Percentiles rank a stretch among this genome's conserved stretches.
These are phyloP conservation scores for Brenthis daphne DNA, from an alignment of 2,888 invertebrate species.

Conservation along the genomic window DNA sequence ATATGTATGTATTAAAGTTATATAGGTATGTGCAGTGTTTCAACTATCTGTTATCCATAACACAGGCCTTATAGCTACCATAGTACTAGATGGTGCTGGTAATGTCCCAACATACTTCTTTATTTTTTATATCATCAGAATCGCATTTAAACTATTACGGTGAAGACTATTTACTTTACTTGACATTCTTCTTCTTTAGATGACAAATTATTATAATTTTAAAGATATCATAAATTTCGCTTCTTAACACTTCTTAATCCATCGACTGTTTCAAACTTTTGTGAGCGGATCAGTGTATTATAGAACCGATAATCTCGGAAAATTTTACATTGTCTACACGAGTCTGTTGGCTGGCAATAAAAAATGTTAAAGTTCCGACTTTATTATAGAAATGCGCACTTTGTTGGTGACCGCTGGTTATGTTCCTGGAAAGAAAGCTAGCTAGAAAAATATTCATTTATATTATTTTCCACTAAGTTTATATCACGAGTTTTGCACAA, in stretches of 20 bases:
- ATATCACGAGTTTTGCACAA: too few relatives aligned
- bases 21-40: too few relatives aligned
- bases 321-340: slow-evolving; percentile 20
- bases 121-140: too few relatives aligned
- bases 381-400: background rate
- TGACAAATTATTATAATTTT: slow-evolving; percentile 6
- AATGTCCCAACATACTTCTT: too few relatives aligned
- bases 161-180: background rate
- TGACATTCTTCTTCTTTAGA: background rate
- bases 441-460: too few relatives aligned
- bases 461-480: too few relatives aligned
- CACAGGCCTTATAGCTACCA: too few relatives aligned
- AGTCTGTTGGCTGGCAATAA: slow-evolving; percentile 3
- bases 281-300: slow-evolving; percentile 22
- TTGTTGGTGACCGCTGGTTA: background rate
- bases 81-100: too few relatives aligned
- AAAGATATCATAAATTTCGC: background rate
- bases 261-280: slow-evolving; percentile 8
- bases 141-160: background rate
- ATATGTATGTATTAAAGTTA: too few relatives aligned
- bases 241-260: slow-evolving; percentile 11
- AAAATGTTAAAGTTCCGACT: background rate
- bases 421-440: too few relatives aligned
- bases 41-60: too few relatives aligned
- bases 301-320: slow-evolving; percentile 24